Evolutionary conservation across 2,797 vertebrate genomes (phyloP).

Genomic region (Spheniscus humboldti): DNA sequence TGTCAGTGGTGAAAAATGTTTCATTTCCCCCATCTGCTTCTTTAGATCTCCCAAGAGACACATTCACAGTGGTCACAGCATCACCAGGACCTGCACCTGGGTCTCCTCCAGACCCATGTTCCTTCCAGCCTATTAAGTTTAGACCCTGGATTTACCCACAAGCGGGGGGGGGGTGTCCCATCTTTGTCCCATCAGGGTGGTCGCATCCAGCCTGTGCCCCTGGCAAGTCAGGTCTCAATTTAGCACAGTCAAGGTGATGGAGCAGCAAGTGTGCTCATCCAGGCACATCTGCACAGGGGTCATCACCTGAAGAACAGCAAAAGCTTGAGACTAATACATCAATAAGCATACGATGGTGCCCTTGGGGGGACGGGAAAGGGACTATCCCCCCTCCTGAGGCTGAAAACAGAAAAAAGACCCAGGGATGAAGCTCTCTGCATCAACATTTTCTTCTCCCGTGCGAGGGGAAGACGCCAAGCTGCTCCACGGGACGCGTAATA

Average conservation of each 20-base stretch:
- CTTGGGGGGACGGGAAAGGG: background rate
- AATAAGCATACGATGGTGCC: background rate
- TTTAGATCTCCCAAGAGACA: background rate
- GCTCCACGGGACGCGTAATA: background rate
- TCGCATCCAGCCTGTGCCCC: fast-evolving
- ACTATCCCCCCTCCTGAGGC: background rate
- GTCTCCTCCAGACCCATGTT: background rate
- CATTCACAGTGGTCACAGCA: background rate
- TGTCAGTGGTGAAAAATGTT: background rate
- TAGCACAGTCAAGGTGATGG: background rate
- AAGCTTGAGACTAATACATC: background rate
- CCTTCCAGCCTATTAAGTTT: background rate
- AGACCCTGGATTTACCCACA: too few species aligned
- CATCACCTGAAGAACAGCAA: background rate
- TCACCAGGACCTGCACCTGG: background rate
- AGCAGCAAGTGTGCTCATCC: background rate
- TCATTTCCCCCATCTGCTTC: background rate
- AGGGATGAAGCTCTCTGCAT: background rate
- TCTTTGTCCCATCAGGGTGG: background rate
- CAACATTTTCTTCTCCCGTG: background rate
- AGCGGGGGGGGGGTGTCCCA: background rate
- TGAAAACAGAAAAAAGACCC: background rate
- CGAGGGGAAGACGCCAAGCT: background rate
- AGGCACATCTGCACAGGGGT: fast-evolving
- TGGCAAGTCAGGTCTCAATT: background rate